Conservation (phyloP, 2,888 invertebrate species). For the Pardosa pseudoannulata region DNA sequence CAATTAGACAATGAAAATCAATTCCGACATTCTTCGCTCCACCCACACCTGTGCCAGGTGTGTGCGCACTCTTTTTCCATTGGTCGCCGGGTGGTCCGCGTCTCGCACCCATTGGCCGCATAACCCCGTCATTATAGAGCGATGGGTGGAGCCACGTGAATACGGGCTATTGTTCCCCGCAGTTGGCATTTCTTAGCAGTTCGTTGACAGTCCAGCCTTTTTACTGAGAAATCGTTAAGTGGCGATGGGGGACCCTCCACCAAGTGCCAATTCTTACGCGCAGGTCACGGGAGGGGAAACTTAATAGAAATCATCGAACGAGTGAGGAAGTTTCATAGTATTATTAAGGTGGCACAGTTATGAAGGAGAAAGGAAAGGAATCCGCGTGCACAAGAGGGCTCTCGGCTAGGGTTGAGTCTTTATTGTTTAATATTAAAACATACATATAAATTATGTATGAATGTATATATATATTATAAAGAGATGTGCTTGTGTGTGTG, state of each 20-base stretch:
- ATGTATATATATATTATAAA: too few species aligned
- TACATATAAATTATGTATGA: too few species aligned
- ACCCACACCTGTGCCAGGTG: not conserved
- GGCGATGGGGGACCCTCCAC: not conserved
- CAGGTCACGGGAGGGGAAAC: too few species aligned
- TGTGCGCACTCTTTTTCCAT: not conserved
- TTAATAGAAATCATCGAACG: too few species aligned
- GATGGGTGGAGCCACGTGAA: constrained; percentile 27
- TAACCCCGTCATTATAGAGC: constrained; percentile 39
- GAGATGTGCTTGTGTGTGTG: too few species aligned
- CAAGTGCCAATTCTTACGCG: not conserved
- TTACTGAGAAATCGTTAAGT: not conserved
- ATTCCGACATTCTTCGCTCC: not conserved
- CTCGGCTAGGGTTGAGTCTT: too few species aligned
- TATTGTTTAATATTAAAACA: too few species aligned
- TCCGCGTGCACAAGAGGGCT: too few species aligned
- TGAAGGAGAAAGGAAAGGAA: too few species aligned
- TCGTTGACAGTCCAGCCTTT: not conserved
- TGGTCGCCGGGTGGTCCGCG: not conserved
- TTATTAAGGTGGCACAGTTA: too few species aligned
- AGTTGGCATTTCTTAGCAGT: constrained; percentile 7
- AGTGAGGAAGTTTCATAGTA: too few species aligned
- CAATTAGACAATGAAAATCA: not conserved
- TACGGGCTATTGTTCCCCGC: constrained; percentile 44
- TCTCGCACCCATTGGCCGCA: constrained; percentile 28